Base-by-base conservation (phyloP, 2,888 invertebrate species). In the Drosophila fulvimacula region DNA sequence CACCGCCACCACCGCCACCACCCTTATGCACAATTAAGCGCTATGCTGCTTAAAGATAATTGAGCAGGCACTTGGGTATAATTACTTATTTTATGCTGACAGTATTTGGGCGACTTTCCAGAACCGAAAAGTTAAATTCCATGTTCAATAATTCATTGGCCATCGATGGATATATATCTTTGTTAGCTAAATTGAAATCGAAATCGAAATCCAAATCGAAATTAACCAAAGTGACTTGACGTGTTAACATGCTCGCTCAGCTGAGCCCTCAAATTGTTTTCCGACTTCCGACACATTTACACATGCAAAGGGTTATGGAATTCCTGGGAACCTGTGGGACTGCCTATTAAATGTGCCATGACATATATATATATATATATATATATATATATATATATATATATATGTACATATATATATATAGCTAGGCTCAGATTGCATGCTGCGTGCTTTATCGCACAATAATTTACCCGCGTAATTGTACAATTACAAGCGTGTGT, bases 41-140 rank as follows among this genome's bases (percentile, higher is more conserved):
- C 67, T 87, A 67, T 64, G 71, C 69, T 77, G 76, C 76, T 83
- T 73, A 82, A 88, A 81, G 91, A 91, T 91, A 91, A 91, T 91
- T 90, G 89, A 91, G 89, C 91, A 89, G 89, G 80, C 91, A 90
- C 91, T 90, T 84, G 91, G 90, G 91, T 85, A 73, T 91, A 91
- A 91, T 91, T 90, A 90, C 86, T 91, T 90, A 91, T 75, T 90
- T 89, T 74, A 69, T 69, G 74, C 77, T 82, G 88, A 82, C 88
- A 82, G 61, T 41, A 39, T 46, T 27, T 70, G 74, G 69, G 61
- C 34, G 48, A 13, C 11, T 60, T 41, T 49, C 24, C 48, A 44
- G 39, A 32, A 41, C 41, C 64, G 27, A 55, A 66, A 84, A 79
- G 56, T 69, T 67, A 68, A 76, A 84, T 87, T 83, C 72, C 68